A percentile compares a stretch with the other conserved stretches of the same genome.
phyloP scores from a whole-genome alignment of 2,888 invertebrate genomes.

The Oxystoma pomonae region DNA sequence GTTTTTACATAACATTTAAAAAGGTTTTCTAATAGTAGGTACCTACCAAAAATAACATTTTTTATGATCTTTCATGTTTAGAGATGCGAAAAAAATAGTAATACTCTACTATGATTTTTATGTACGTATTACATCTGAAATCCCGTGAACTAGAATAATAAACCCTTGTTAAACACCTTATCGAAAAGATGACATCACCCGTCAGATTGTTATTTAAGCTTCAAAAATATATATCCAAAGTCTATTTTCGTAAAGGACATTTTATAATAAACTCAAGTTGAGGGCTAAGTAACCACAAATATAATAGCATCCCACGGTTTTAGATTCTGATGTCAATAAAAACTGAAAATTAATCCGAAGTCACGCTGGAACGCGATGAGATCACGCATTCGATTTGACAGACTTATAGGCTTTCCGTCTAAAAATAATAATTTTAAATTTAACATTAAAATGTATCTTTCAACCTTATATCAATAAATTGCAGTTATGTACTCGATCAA shows the following conservation, averaged over 20 bases:
- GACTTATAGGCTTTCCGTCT: neutral
- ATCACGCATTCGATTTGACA: neutral
- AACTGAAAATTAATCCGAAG: neutral
- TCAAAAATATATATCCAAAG: neutral
- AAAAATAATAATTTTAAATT: neutral
- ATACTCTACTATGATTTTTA: no score
- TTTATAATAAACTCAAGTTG: constrained; percentile 1
- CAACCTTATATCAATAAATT: no score
- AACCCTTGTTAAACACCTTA: no score
- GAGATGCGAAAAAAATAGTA: no score
- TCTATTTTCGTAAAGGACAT: neutral
- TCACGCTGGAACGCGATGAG: neutral
- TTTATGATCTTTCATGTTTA: no score
- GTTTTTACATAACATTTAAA: no score
- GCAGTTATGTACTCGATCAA: no score
- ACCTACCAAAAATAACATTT: no score
- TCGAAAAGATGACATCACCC: neutral
- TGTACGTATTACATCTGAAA: no score
- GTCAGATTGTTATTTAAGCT: neutral
- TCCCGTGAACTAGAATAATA: no score
- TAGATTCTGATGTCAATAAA: neutral
- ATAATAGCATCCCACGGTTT: neutral
- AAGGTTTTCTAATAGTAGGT: no score
- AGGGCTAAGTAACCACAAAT: constrained; percentile 1
- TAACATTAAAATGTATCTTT: neutral